Base-by-base conservation (phyloP, 2,113 vertebrate genomes). In the Eulacestoma nigropectus region DNA sequence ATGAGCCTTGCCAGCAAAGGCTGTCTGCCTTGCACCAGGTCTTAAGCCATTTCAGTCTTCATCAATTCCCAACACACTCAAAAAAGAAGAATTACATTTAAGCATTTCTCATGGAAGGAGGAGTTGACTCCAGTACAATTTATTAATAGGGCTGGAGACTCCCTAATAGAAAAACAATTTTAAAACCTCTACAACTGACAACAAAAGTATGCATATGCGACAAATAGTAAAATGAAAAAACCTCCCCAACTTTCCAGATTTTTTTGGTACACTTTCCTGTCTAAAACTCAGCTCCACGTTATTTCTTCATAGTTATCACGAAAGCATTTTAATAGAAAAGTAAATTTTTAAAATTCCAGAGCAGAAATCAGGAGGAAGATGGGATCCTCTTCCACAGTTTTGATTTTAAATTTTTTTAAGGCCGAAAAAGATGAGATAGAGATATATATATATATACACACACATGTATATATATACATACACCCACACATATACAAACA, bases 201-300 rank as follows among this genome's bases (percentile, higher is more conserved):
- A 13, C 8, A 7, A 6, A 73, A 74, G 20, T 57, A 53, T 29
- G 44, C 22, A 77, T 23, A 52, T 27, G 10, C 1, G 4, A 69
- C 14, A 73, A 77, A 73, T 1, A 59, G 7, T 30, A 85, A 67
- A 90, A 89, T 25, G 27, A 78, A 86, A 84, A 44, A 62, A 53
- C 9, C 16, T 39, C 14, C 18, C 9, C 27, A 52, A 0, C 4
- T 69, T 70, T 57, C 25, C 44, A 87, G 16, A 57, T 41, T 39
- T 84, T 84, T 53, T 56, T 60, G 11, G 20, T 44, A 41, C 29
- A 79, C 15, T 74, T 84, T 89, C 49, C 32, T 77, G 46, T 88
- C 60, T 88, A 93, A 95, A 96, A 96, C 77, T 95, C 63, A 96
- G 74, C 49, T 89, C 13, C 56, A 75, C 16, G 52, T 7, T 73